Conservation (phyloP, 2,797 vertebrate species). For the Cyclopterus lumpus region DNA sequence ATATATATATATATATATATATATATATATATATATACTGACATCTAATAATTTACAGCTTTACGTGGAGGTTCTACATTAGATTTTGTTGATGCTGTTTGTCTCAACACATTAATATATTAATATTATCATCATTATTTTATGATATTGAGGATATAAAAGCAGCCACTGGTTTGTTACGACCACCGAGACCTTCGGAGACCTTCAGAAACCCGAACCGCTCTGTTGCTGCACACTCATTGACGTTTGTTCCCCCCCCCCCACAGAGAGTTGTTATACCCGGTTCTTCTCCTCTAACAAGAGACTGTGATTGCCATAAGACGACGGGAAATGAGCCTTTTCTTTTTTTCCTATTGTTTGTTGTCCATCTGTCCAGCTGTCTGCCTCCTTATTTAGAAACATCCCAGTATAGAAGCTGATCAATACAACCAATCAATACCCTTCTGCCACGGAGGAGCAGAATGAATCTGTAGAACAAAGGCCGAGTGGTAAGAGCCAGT, state of each 20-base stretch:
- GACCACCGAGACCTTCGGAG: not conserved
- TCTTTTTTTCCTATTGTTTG: constrained; percentile 20
- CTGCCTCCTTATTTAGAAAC: constrained; percentile 22
- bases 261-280: constrained; percentile 13
- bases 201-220: not conserved
- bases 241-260: constrained; percentile 7
- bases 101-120: not conserved
- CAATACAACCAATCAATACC: constrained; percentile 55
- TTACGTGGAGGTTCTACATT: no score
- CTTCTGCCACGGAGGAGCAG: constrained; percentile 4
- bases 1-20: not conserved
- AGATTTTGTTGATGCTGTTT: not conserved
- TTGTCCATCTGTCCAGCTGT: constrained; percentile 51
- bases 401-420: constrained; percentile 37
- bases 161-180: not conserved
- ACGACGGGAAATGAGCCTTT: constrained; percentile 35
- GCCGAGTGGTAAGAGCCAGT: not conserved
- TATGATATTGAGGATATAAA: not conserved
- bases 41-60: not conserved
- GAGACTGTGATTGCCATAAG: not conserved
- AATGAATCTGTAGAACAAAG: not conserved
- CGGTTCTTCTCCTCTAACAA: constrained; percentile 1
- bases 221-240: not conserved
- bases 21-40: not conserved
- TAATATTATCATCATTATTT: not conserved